Evolutionary conservation across 2,888 invertebrate genomes (phyloP).

Genomic region (Campaea margaritaria): DNA sequence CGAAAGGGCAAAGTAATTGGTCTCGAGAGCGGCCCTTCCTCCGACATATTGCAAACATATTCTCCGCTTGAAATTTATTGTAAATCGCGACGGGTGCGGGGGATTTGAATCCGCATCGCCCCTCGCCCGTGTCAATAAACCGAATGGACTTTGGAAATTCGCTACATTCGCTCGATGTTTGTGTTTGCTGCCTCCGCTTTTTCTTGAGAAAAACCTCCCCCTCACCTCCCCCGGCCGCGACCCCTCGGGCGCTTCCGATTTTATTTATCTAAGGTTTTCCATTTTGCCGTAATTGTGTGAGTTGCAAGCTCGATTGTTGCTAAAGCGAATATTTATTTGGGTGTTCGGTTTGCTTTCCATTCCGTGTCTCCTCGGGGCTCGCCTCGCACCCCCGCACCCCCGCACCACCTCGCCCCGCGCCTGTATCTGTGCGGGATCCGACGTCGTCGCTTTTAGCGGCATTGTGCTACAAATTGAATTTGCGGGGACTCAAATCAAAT

Average conservation of each 20-base stretch:
- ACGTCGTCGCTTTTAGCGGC: slow-evolving; percentile 49
- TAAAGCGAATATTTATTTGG: slow-evolving; percentile 84
- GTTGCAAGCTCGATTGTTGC: slow-evolving; percentile 80
- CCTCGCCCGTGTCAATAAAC: slow-evolving; percentile 76
- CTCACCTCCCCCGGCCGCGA: slow-evolving; percentile 34
- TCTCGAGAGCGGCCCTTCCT: slow-evolving; percentile 41
- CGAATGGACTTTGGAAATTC: slow-evolving; percentile 81
- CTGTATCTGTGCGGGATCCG: slow-evolving; percentile 28
- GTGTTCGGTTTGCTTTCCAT: slow-evolving; percentile 76
- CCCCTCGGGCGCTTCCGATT: slow-evolving; percentile 72
- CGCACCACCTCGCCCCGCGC: slow-evolving; percentile 19
- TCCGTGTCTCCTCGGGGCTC: slow-evolving; percentile 44
- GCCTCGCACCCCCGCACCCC: slow-evolving; percentile 17
- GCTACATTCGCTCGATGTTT: slow-evolving; percentile 80
- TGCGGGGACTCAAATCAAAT: slow-evolving; percentile 77
- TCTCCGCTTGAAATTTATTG: slow-evolving; percentile 82
- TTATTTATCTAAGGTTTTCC: slow-evolving; percentile 84
- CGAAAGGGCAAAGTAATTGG: slow-evolving; percentile 59
- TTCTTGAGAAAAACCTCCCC: slow-evolving; percentile 65
- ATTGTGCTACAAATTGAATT: slow-evolving; percentile 81
- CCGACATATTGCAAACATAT: slow-evolving; percentile 82
- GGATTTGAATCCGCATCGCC: slow-evolving; percentile 69
- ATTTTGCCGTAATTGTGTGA: slow-evolving; percentile 82
- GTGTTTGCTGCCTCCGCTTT: slow-evolving; percentile 79
- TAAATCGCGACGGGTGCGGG: slow-evolving; percentile 74